Evolutionary conservation across 2,888 invertebrate species (phyloP).

Genomic region (Schizaphis graminum): DNA sequence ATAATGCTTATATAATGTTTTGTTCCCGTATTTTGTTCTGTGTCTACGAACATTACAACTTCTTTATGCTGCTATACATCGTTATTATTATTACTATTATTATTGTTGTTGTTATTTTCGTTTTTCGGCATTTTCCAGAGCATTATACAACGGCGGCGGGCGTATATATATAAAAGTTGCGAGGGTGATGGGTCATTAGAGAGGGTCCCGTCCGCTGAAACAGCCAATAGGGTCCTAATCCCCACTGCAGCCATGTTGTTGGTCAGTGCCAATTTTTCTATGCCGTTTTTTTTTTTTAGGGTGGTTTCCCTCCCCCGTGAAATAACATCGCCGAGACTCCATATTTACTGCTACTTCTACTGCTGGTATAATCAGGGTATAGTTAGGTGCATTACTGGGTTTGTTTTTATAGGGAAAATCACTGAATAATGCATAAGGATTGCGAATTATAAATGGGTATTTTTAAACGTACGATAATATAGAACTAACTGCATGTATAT

Average conservation of each 20-base stretch:
- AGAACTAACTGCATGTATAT: background rate
- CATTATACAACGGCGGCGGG: constrained; percentile 23
- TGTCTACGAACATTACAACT: background rate
- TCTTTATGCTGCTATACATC: background rate
- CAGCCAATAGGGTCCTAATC: constrained; percentile 64
- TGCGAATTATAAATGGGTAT: constrained; percentile 19
- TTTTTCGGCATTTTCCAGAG: background rate
- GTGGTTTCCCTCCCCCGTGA: constrained; percentile 40
- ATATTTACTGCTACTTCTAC: background rate
- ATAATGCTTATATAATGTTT: background rate
- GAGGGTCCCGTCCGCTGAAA: constrained; percentile 39
- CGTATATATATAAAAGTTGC: constrained; percentile 39
- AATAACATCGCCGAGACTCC: constrained; percentile 48
- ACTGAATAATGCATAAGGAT: constrained; percentile 33
- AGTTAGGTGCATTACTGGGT: constrained; percentile 14
- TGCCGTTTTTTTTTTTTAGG: constrained; percentile 24
- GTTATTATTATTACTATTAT: background rate
- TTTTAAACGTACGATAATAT: background rate
- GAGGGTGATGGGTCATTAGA: constrained; percentile 55
- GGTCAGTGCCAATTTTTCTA: constrained; percentile 63
- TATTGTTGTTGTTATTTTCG: constrained; percentile 4
- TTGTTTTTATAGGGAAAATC: constrained; percentile 46
- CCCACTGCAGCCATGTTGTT: constrained; percentile 62
- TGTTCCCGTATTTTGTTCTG: background rate
- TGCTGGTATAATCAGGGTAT: constrained; percentile 29